phyloP scores from a whole-genome alignment of 2,797 vertebrate species.

The Phyllotis vaccarum region DNA sequence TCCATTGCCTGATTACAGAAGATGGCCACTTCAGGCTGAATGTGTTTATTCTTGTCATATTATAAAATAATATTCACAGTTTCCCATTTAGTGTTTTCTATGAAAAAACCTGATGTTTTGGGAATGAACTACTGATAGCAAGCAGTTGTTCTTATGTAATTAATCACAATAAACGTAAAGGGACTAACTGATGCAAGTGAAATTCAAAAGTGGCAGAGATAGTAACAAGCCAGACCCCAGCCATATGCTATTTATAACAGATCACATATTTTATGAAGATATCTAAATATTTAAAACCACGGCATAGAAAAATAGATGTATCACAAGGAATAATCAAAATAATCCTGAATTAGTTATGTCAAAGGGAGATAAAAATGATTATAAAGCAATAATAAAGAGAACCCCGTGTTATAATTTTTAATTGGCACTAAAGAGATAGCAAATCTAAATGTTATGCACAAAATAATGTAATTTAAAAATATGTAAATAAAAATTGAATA shows the following conservation, averaged over 20 bases:
- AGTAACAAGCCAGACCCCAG: background rate
- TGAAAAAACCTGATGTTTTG: constrained; percentile 26
- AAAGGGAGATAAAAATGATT: background rate
- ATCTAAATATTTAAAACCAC: constrained; percentile 52
- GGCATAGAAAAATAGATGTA: background rate
- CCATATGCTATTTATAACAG: background rate
- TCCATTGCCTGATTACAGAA: background rate
- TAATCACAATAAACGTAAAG: constrained; percentile 50
- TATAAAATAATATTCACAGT: constrained; percentile 8
- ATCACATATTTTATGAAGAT: background rate
- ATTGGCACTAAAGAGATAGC: background rate
- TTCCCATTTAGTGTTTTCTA: constrained; percentile 8
- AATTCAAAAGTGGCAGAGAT: background rate
- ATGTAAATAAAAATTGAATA: constrained; percentile 51
- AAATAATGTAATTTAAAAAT: constrained; percentile 56
- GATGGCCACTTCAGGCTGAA: background rate
- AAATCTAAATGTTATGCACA: background rate
- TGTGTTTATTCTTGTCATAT: constrained; percentile 19
- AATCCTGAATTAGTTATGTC: background rate
- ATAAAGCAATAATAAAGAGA: constrained; percentile 6
- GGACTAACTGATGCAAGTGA: constrained; percentile 14
- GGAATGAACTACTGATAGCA: background rate
- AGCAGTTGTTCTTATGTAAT: background rate
- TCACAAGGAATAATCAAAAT: no score
- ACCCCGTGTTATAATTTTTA: background rate